Evolutionary conservation across 2,888 invertebrate genomes (phyloP), one percentile per base, ranked within the genome.

Genomic region (Drosophila anomelani): DNA sequence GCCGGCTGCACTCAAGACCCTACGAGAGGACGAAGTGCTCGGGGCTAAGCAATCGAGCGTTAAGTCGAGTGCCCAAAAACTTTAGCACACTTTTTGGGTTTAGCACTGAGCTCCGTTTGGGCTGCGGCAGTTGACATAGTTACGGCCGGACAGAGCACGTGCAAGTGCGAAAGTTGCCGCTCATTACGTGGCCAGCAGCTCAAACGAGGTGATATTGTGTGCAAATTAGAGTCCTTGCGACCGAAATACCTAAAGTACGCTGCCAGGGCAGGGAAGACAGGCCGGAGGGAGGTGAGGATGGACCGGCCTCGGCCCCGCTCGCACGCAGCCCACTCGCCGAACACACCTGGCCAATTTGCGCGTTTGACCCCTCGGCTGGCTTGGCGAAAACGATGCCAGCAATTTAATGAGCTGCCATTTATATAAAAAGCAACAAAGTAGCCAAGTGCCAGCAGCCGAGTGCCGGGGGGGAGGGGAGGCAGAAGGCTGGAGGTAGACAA

Each of bases 331-430:
- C 41, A 56, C 56, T 38, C 53, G 49, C 55, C 53, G 34, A 46
- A 71, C 59, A 68, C 57, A 72, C 81, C 84, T 76, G 75, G 62
- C 70, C 89, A 88, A 89, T 88, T 89, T 89, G 69, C 78, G 79
- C 71, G 56, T 44, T 36, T 57, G 43, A 39, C 57, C 77, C 77
- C 38, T 60, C 78, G 55, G 32, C 66, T 56, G 58, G 41, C 51
- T 63, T 56, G 60, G 41, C 54, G 73, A 70, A 69, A 88, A 88
- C 80, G 77, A 66, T 76, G 83, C 76, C 80, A 78, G 79, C 77
- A 78, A 80, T 88, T 88, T 90, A 90, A 90, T 88, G 88, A 90
- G 90, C 83, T 90, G 89, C 82, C 79, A 81, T 90, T 89, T 86
- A 82, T 73, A 73, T 75, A 73, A 79, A 75, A 80, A 88, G 82